Evolutionary conservation across 1,140 invertebrate genomes (phyloP), one percentile per base, ranked within the genome.

Genomic region (Ceratina calcarata): DNA sequence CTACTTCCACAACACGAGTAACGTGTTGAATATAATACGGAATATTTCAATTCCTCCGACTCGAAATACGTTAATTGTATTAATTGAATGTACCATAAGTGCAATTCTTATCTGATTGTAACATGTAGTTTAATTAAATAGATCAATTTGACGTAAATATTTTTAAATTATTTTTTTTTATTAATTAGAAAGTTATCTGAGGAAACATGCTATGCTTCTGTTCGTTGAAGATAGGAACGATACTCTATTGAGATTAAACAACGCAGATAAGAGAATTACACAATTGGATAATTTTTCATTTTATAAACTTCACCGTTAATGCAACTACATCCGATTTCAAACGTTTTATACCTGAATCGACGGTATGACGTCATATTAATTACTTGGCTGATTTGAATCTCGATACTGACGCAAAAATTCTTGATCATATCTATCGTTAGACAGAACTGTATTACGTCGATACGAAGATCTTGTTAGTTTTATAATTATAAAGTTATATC

Each of bases 181-280:
- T n/a, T n/a, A n/a, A n/a, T n/a, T 1, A 32, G 27, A 32, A 45
- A 45, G 10, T 10, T 45, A 45, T 45, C 7, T 49, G 37, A 16
- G 60, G 45, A 49, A 27, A 60, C 13, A 3, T 6, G 61, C 18
- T 7, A 20, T 55, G 37, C 3, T 45, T 61, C 18, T 8, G 6
- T 57, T 67, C 20, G 10, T 64, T n/a, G n/a, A 45, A 20, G n/a
- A 60, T 45, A 24, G 22, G 49, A 24, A 16, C 1, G 53, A 45
- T 68, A n/a, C 18, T 69, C 57, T 20, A 16, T 0, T 27, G 7
- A 69, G 37, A 76, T 67, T 32, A 76, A 45, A 37, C 2, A n/a
- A 37, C 1, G 10, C 18, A 0, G 2, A 16, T 4, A 4, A 60
- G 73, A 20, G 57, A 45, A 67, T 58, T 49, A 16, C 16, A 15